phyloP scores from a whole-genome alignment of 2,888 invertebrate genomes.

The Orthosia gothica region DNA sequence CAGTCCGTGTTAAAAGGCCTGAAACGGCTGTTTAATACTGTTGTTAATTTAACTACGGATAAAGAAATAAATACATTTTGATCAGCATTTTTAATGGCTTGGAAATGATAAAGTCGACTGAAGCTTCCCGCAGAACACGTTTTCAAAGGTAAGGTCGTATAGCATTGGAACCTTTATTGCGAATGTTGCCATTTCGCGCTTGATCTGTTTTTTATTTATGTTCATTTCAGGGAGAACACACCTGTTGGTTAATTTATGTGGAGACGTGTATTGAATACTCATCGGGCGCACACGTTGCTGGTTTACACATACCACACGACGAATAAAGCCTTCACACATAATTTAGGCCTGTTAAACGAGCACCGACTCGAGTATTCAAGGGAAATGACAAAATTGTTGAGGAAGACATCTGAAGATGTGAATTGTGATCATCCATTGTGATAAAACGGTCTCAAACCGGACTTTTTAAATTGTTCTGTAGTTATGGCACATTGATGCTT shows the following conservation, averaged over 20 bases:
- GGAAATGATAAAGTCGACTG: slow-evolving; percentile 42
- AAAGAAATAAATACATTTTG: slow-evolving; percentile 56
- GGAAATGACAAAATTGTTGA: slow-evolving; percentile 78
- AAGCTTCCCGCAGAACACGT: slow-evolving; percentile 41
- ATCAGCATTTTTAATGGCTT: slow-evolving; percentile 51
- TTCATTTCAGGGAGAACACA: slow-evolving; percentile 77
- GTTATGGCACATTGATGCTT: no score
- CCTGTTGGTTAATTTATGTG: slow-evolving; percentile 82
- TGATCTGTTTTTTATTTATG: slow-evolving; percentile 76
- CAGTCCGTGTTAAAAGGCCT: slow-evolving; percentile 50
- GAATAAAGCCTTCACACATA: slow-evolving; percentile 70
- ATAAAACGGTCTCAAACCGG: slow-evolving; percentile 71
- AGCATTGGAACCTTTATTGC: slow-evolving; percentile 57
- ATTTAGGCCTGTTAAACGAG: slow-evolving; percentile 75
- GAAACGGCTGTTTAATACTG: slow-evolving; percentile 55
- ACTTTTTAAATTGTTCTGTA: slow-evolving; percentile 77
- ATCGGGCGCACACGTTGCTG: slow-evolving; percentile 66
- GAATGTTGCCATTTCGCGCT: slow-evolving; percentile 62
- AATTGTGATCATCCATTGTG: slow-evolving; percentile 76
- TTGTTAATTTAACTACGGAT: slow-evolving; percentile 54
- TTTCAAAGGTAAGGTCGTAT: slow-evolving; percentile 49
- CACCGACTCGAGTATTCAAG: slow-evolving; percentile 71
- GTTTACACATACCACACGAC: slow-evolving; percentile 71
- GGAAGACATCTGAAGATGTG: slow-evolving; percentile 68
- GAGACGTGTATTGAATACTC: slow-evolving; percentile 75